A percentile compares a stretch with the other conserved stretches of the same genome.
phyloP scores from a whole-genome alignment of 1,140 invertebrate genomes.

The Drosophila novamexicana region DNA sequence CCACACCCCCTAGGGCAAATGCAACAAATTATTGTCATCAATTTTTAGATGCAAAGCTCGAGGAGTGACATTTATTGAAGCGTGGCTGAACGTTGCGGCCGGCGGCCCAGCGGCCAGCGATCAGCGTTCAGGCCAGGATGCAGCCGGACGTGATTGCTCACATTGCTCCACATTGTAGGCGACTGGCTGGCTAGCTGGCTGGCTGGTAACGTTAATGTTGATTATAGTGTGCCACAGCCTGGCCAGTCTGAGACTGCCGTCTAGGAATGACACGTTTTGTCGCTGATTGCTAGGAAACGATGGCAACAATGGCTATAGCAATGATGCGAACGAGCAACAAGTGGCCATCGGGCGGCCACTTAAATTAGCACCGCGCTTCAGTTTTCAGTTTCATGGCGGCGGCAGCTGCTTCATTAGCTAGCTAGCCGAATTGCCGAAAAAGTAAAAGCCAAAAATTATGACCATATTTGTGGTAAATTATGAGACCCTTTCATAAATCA shows the following conservation, averaged over 20 bases:
- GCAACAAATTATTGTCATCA: conserved; percentile 82
- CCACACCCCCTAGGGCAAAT: conserved; percentile 77
- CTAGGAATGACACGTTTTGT: conserved; percentile 70
- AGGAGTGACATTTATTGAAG: conserved; percentile 82
- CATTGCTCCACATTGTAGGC: conserved; percentile 75
- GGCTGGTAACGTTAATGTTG: conserved; percentile 46
- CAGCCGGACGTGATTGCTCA: conserved; percentile 55
- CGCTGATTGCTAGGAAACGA: conserved; percentile 75
- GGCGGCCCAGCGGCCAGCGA: conserved; percentile 31
- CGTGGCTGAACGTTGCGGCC: conserved; percentile 58
- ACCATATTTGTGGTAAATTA: conserved; percentile 80
- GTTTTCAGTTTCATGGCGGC: conserved; percentile 20
- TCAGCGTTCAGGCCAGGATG: conserved; percentile 34
- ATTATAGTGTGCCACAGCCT: conserved; percentile 57
- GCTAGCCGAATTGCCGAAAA: conserved; percentile 37
- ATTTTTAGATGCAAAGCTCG: conserved; percentile 82
- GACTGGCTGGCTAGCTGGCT: conserved; percentile 17
- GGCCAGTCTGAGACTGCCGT: conserved; percentile 21
- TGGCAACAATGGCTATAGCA: conserved; percentile 30
- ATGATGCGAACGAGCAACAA: conserved; percentile 50
- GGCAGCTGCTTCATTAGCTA: conserved; percentile 64
- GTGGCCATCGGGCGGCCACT: conserved; percentile 64
- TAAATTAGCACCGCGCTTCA: conserved; percentile 57
- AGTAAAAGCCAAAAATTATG: conserved; percentile 78
- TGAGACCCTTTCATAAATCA: conserved; percentile 79